These are phyloP conservation scores for Eumeta japonica DNA, from an alignment of 1,140 invertebrate genomes.

Conservation along the genomic window DNA sequence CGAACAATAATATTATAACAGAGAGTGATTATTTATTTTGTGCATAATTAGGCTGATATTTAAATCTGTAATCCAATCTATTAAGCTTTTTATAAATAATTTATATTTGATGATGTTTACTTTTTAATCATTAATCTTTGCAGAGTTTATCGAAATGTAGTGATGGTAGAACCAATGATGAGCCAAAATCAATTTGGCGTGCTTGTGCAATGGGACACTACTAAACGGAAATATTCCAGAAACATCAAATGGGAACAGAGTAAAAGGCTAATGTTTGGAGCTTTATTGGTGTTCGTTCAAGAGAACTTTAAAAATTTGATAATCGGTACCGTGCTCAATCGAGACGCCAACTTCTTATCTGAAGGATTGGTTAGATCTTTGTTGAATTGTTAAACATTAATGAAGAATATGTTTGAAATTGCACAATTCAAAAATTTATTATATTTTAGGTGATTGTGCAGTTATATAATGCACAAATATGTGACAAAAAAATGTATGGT, in stretches of 20 bases:
- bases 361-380: slow-evolving; percentile 53
- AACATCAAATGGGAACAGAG: slow-evolving; percentile 32
- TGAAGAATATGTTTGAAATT: slow-evolving; percentile 4
- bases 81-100: slow-evolving; percentile 13
- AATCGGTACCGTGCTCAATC: slow-evolving; percentile 65
- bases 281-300: slow-evolving; percentile 69
- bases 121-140: slow-evolving; percentile 14
- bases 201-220: slow-evolving; percentile 27
- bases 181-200: slow-evolving; percentile 23
- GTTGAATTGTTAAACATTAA: no score
- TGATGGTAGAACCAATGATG: slow-evolving; percentile 28
- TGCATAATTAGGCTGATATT: no score
- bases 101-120: slow-evolving; percentile 5
- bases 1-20: no score
- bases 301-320: slow-evolving; percentile 68
- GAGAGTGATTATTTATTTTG: no score
- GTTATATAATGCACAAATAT: slow-evolving; percentile 40
- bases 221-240: slow-evolving; percentile 20
- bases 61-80: no score
- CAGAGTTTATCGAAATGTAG: slow-evolving; percentile 30
- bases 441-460: slow-evolving; percentile 18
- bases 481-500: slow-evolving; percentile 29
- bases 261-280: slow-evolving; percentile 68
- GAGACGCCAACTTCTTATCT: slow-evolving; percentile 49
- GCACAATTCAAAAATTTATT: slow-evolving; percentile 3